phyloP scores from a whole-genome alignment of 2,113 vertebrate genomes.

The Tachysurus fulvidraco region DNA sequence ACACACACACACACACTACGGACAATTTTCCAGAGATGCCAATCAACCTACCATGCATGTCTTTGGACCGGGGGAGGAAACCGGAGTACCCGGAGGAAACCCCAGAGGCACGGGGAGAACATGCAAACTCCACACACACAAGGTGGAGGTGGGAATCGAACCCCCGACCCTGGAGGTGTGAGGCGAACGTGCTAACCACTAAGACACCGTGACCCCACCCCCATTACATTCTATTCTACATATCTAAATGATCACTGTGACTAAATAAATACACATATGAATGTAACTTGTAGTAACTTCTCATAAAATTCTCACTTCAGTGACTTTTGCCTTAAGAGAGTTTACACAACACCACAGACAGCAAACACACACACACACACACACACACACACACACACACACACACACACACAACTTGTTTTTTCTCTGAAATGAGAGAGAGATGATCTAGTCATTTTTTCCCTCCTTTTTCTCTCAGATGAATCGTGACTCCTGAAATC shows the following conservation, averaged over 20 bases:
- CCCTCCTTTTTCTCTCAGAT: not conserved
- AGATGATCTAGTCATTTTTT: not conserved
- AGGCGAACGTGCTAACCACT: no score
- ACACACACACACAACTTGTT: not conserved
- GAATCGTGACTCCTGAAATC: slow-evolving; percentile 56
- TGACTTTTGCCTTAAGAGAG: not conserved
- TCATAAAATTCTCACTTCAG: not conserved
- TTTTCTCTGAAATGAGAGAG: not conserved
- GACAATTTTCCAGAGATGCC: no score
- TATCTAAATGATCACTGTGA: not conserved
- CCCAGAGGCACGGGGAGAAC: no score
- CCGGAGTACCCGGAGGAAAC: no score
- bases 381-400: not conserved
- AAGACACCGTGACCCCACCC: no score
- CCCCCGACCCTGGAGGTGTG: no score
- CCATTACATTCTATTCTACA: not conserved
- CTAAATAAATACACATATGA: no score
- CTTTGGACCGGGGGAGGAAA: no score
- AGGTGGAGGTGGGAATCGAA: no score
- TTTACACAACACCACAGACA: not conserved
- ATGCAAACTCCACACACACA: no score
- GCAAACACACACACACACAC: not conserved
- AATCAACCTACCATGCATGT: no score
- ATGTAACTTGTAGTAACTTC: not conserved
- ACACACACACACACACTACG: no score